Conservation (phyloP, 2,888 invertebrate genomes). For the Spodoptera exigua region DNA sequence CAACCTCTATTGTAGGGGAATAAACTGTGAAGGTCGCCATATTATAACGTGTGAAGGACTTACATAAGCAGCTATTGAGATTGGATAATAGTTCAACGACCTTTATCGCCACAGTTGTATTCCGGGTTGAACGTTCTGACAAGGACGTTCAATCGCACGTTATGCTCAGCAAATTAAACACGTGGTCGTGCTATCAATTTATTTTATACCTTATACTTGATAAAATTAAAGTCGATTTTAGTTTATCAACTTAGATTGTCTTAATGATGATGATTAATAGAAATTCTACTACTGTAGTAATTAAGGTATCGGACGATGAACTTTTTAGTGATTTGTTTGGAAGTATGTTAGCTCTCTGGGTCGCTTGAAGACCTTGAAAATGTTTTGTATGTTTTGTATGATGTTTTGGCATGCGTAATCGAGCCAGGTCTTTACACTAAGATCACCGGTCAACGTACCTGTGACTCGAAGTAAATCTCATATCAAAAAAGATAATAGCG, state of each 20-base stretch:
- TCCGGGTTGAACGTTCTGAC: conserved; percentile 83
- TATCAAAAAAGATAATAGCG: neutral
- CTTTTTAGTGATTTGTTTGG: conserved; percentile 51
- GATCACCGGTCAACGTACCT: conserved; percentile 20
- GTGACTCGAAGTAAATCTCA: conserved; percentile 7
- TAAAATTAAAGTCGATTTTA: conserved; percentile 55
- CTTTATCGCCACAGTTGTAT: conserved; percentile 73
- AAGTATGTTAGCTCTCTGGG: conserved; percentile 36
- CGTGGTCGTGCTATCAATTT: conserved; percentile 53
- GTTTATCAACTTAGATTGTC: conserved; percentile 20
- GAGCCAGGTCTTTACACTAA: conserved; percentile 19
- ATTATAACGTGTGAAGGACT: conserved; percentile 74
- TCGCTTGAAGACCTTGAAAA: conserved; percentile 30
- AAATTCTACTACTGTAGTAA: conserved; percentile 69
- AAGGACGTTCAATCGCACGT: conserved; percentile 80
- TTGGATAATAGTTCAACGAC: conserved; percentile 76
- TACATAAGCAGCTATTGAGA: conserved; percentile 75
- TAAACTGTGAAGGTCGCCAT: conserved; percentile 80
- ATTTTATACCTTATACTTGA: conserved; percentile 30
- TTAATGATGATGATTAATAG: conserved; percentile 56
- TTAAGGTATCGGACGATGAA: conserved; percentile 68
- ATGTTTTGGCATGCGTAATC: conserved; percentile 15
- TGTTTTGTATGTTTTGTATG: conserved; percentile 38
- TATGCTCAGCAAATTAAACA: conserved; percentile 65
- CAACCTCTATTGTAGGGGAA: conserved; percentile 64